Conservation (phyloP, 2,113 vertebrate genomes). For the Neogobius melanostomus region DNA sequence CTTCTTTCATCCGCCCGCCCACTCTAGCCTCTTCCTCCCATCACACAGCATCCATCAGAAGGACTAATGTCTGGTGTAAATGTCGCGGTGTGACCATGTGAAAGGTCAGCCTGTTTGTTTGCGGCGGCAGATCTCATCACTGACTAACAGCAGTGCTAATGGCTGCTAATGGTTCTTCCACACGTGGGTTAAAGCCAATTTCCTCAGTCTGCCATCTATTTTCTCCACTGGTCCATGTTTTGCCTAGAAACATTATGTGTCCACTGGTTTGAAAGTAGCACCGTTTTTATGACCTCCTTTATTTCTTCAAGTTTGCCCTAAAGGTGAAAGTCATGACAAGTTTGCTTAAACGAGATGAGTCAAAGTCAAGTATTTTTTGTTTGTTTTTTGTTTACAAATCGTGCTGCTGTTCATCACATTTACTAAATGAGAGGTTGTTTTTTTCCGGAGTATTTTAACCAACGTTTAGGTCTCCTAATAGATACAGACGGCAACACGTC, state of each 20-base stretch:
- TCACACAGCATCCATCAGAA: conserved; percentile 50
- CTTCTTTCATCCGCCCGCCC: conserved; percentile 23
- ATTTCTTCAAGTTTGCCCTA: too few relatives aligned
- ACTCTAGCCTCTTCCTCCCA: conserved; percentile 14
- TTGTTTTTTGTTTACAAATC: too few relatives aligned
- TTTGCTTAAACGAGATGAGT: too few relatives aligned
- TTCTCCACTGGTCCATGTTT: not conserved
- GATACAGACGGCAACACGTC: too few relatives aligned
- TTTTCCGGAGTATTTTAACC: too few relatives aligned
- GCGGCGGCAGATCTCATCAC: conserved; percentile 60
- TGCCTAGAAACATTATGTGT: not conserved
- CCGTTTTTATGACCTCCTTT: too few relatives aligned
- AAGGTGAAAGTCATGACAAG: too few relatives aligned
- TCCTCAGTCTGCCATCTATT: conserved; percentile 24
- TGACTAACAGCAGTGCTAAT: conserved; percentile 59
- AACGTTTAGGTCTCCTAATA: too few relatives aligned
- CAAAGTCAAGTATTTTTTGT: too few relatives aligned
- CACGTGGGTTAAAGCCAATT: conserved; percentile 52
- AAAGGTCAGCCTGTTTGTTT: conserved; percentile 76
- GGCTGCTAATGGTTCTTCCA: conserved; percentile 53
- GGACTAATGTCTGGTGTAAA: conserved; percentile 63
- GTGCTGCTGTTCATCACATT: too few relatives aligned
- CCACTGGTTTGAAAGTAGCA: not conserved
- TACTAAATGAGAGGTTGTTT: too few relatives aligned
- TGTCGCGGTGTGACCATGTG: conserved; percentile 62